phyloP scores from a whole-genome alignment of 2,113 vertebrate genomes.

The Mystacornis crossleyi region DNA sequence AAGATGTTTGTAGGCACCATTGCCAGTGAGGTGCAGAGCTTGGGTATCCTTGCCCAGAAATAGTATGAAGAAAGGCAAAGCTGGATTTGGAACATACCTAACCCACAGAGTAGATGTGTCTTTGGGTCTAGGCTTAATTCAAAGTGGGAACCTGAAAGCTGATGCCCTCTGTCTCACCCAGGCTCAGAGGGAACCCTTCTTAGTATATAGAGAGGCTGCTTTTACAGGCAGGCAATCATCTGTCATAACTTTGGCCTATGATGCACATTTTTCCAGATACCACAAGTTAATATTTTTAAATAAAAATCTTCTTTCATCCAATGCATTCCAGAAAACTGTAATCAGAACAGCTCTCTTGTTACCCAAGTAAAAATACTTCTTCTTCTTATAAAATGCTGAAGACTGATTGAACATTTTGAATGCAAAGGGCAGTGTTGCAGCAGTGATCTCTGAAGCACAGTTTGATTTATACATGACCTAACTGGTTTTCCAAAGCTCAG shows the following conservation, averaged over 20 bases:
- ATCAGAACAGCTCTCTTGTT: neutral
- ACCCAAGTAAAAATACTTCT: neutral
- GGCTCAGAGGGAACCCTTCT: neutral
- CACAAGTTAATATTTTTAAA: slow-evolving; percentile 24
- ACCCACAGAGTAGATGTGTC: neutral
- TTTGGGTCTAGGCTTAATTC: neutral
- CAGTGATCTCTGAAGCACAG: neutral
- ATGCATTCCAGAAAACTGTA: neutral
- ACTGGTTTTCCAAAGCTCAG: neutral
- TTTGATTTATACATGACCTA: neutral
- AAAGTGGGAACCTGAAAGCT: neutral
- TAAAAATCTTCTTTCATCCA: slow-evolving; percentile 9
- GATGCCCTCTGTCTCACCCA: neutral
- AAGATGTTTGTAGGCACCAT: neutral
- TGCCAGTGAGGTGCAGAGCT: neutral
- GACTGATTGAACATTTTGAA: neutral
- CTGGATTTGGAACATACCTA: neutral
- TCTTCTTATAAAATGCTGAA: neutral
- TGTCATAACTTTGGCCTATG: neutral
- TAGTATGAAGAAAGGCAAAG: neutral
- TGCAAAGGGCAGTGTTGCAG: neutral
- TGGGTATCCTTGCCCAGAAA: neutral
- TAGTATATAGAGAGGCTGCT: neutral
- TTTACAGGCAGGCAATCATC: neutral
- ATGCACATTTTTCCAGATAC: slow-evolving; percentile 28